Base-by-base conservation (phyloP, 2,888 invertebrate genomes). In the Volucella inanis region DNA sequence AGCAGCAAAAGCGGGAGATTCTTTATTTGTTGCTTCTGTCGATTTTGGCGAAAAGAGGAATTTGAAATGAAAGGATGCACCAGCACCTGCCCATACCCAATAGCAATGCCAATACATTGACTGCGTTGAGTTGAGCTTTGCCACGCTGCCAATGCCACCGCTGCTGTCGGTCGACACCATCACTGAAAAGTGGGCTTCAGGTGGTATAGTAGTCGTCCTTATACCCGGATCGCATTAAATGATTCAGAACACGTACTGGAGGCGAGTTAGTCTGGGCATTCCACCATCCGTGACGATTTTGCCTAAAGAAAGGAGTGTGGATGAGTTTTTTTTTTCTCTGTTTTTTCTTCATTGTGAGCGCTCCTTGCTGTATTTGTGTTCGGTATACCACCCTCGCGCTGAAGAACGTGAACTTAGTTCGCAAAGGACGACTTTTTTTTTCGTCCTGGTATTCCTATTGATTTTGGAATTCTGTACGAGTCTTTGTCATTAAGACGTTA, bases 401-500 rank as follows among this genome's bases (percentile, higher is more conserved):
- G 62, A 22, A 22, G 45, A 43, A 79, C 79, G 74, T 84, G 84
- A 31, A 71, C 57, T 41, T 64, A 74, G 54, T 70, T 41, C 59
- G 38, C 9, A n/a, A 49, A 10, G 54, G 45, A 11, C 38, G 67
- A 45, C n/a, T 39, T 62, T 50, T 62, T 59, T 71, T 22, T 22
- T 22, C 3, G 22, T 4, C 22, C 54, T 79, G 54, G 54, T 65
- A 80, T 84, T 80, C 55, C 67, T 85, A 85, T 85, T 85, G 81
- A 85, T 85, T 85, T 85, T 80, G 81, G 68, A 85, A 85, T 85
- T 85, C 85, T 59, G 68, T 72, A 71, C 85, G 67, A 85, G 85
- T 85, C 81, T 14, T 72, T 77, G 85, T 81, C 81, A 85, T 85
- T 85, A 85, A 85, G 85, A 85, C 85, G 81, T 85, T 85, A 85